These are phyloP conservation scores for Lepidurus apus DNA, from an alignment of 1,140 invertebrate genomes.

Conservation along the genomic window DNA sequence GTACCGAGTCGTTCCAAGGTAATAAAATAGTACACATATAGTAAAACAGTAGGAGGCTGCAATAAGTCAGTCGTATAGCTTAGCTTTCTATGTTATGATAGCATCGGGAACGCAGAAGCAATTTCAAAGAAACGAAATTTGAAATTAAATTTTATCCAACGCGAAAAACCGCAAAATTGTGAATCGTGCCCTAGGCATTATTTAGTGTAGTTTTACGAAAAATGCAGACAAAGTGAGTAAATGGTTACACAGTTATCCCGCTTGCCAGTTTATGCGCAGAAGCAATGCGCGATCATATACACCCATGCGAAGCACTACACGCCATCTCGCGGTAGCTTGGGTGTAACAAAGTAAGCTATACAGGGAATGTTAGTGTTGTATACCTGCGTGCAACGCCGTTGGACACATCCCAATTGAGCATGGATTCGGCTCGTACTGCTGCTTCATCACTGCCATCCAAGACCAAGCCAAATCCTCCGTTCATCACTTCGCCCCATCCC, in stretches of 20 bases:
- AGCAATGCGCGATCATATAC: too few species aligned
- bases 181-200: background rate
- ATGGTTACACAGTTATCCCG: background rate
- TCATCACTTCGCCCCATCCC: constrained; percentile 66
- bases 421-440: constrained; percentile 46
- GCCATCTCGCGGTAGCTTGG: too few species aligned
- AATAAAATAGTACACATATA: background rate
- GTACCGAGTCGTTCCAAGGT: background rate
- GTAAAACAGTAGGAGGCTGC: constrained; percentile 1
- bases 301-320: too few species aligned
- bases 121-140: too few species aligned
- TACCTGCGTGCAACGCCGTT: constrained; percentile 55
- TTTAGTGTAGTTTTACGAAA: background rate
- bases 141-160: too few species aligned
- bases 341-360: background rate
- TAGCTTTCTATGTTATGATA: too few species aligned
- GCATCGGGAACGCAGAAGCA: too few species aligned
- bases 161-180: too few species aligned
- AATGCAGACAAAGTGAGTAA: background rate
- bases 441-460: constrained; percentile 58
- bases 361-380: background rate
- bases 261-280: too few species aligned
- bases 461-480: constrained; percentile 63
- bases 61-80: background rate
- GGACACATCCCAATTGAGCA: constrained; percentile 63